Base-by-base conservation (phyloP, 1,140 invertebrate species). In the Orius insidiosus region DNA sequence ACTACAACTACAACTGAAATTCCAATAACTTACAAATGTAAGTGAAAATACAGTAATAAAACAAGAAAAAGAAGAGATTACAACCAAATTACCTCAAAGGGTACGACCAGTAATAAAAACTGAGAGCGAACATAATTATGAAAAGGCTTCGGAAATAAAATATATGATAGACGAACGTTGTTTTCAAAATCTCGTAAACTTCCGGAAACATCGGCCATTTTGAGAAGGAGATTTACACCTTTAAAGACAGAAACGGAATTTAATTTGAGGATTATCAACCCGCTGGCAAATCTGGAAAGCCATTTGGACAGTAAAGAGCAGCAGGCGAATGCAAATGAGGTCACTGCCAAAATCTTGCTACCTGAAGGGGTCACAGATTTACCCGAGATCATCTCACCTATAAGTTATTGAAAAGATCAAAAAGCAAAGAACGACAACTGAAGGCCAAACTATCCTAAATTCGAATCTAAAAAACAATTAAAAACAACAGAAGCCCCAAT, bases 141-240 rank as follows among this genome's bases (percentile, higher is more conserved):
- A 15, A 9, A 8, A 45, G 35, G 37, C 6, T 24, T 10, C 15
- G 37, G 32, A 35, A 32, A 35, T 9, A 51, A 45, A 51, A 32
- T 46, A 14, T 51, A 47, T 24, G 51, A 54, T 33, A 18, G 53
- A 13, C 52, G 52, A 39, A 48, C 24, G 14, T 45, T 54, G 37
- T 52, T 54, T 46, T 51, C 53, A 19, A 52, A 41, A 49, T 46
- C 50, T 3, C 48, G 48, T 35, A 50, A 46, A 33, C 38, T 56
- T 19, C 55, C 55, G 2, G 42, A 43, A 10, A 56, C 55, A 8
- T 56, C 55, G 24, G 55, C 55, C 3, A 41, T 56, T 8, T 53
- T 56, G 16, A 51, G 55, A 44, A 47, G 50, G 18, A 18, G 43
- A 13, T 14, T 43, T 16, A 37, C 32, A 10, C 36, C 24, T 35